Conservation (phyloP, 2,888 invertebrate genomes). For the Choristoneura rosaceana region DNA sequence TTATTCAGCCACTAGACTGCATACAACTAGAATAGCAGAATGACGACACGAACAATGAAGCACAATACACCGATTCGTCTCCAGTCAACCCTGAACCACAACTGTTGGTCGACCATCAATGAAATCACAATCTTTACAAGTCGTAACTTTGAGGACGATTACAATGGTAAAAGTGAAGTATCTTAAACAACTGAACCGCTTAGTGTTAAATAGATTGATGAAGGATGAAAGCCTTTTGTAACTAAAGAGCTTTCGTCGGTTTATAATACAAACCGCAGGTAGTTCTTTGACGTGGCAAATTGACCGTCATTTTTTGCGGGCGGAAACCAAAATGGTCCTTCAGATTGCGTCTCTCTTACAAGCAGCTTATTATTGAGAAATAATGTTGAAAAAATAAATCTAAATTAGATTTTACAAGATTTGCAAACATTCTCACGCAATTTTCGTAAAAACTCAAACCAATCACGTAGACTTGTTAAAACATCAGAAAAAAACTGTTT, state of each 20-base stretch:
- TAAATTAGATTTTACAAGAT: neutral
- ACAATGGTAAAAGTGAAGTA: conserved; percentile 26
- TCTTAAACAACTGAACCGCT: conserved; percentile 21
- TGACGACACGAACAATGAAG: conserved; percentile 6
- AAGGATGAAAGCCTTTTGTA: conserved; percentile 34
- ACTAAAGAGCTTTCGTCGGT: conserved; percentile 17
- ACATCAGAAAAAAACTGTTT: conserved; percentile 3
- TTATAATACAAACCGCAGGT: conserved; percentile 23
- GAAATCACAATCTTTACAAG: conserved; percentile 40
- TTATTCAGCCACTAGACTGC: conserved; percentile 40
- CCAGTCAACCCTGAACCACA: conserved; percentile 59
- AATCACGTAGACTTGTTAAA: neutral
- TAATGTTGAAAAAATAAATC: neutral
- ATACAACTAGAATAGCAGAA: conserved; percentile 42
- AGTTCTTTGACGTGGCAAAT: conserved; percentile 32
- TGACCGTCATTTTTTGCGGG: conserved; percentile 19
- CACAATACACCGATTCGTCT: conserved; percentile 51
- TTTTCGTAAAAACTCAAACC: neutral
- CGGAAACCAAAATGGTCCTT: conserved; percentile 25
- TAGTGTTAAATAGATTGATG: conserved; percentile 39
- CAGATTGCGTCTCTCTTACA: conserved; percentile 2
- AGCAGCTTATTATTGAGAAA: neutral
- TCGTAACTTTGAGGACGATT: conserved; percentile 28
- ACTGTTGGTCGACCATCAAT: conserved; percentile 49
- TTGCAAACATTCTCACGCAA: neutral